These are phyloP conservation scores for Drosophila hamatofila DNA, from an alignment of 2,888 invertebrate species.

Conservation along the genomic window DNA sequence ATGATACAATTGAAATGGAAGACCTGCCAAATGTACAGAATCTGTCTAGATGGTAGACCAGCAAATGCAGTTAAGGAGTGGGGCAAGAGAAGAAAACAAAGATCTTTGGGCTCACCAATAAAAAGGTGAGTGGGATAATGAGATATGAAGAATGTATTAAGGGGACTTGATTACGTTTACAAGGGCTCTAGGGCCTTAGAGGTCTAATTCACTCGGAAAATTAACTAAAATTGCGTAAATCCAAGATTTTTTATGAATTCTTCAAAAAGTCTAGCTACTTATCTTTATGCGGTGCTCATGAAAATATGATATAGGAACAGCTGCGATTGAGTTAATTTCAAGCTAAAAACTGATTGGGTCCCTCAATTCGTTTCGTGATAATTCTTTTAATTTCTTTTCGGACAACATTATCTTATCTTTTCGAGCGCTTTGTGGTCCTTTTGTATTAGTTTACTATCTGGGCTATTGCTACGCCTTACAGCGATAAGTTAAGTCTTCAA, in stretches of 20 bases:
- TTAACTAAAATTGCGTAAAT: not conserved
- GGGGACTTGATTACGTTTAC: too few relatives aligned
- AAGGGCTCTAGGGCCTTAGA: too few relatives aligned
- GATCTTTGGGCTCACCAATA: not conserved
- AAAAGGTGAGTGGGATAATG: not conserved
- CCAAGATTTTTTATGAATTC: not conserved
- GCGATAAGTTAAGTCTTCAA: constrained; percentile 33
- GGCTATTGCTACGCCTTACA: not conserved
- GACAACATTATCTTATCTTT: constrained; percentile 42
- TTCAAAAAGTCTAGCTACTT: not conserved
- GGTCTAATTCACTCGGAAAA: not conserved
- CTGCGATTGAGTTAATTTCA: not conserved
- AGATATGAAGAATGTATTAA: not conserved
- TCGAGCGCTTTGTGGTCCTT: constrained; percentile 3
- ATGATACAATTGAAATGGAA: not conserved
- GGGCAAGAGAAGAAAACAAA: not conserved
- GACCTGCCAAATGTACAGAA: not conserved
- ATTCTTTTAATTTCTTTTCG: constrained; percentile 9
- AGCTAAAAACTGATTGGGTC: constrained; percentile 3
- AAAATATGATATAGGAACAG: constrained; percentile 7
- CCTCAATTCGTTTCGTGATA: constrained; percentile 7
- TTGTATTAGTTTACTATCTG: constrained; percentile 32
- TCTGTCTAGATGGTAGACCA: not conserved
- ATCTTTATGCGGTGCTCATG: not conserved
- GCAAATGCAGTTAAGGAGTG: not conserved